phyloP scores from a whole-genome alignment of 1,140 invertebrate genomes.

The Ceratitis capitata region DNA sequence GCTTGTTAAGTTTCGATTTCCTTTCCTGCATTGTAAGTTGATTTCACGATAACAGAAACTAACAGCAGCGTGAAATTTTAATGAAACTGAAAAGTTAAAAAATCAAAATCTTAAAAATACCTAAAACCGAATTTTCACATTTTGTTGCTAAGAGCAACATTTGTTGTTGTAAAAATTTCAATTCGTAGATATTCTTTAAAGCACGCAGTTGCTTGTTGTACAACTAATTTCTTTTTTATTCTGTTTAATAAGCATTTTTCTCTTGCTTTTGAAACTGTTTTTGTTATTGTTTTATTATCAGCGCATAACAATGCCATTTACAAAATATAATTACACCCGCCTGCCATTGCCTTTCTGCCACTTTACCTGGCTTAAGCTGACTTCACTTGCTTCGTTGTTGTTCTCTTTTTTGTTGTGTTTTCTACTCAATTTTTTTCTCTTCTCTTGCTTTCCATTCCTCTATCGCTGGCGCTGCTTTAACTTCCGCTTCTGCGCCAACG shows the following conservation, averaged over 20 bases:
- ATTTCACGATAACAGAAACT: background rate
- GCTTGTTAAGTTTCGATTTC: background rate
- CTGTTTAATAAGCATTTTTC: background rate
- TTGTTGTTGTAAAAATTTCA: background rate
- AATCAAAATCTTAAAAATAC: background rate
- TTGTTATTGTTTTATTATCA: background rate
- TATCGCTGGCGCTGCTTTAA: background rate
- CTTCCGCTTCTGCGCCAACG: background rate
- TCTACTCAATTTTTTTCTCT: background rate
- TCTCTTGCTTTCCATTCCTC: background rate
- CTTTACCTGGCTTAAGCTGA: background rate
- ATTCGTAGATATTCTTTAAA: background rate
- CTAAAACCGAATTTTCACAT: background rate
- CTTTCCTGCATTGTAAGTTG: background rate
- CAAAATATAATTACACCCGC: conserved; percentile 3
- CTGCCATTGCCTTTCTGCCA: background rate
- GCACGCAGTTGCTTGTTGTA: background rate
- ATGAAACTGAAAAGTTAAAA: background rate
- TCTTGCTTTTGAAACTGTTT: background rate
- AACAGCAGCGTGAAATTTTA: background rate
- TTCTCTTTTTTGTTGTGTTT: background rate
- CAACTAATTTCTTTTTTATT: no score
- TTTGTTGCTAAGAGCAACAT: background rate
- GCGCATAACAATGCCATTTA: conserved; percentile 5
- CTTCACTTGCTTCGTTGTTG: background rate